Conservation (phyloP, 1,140 invertebrate species). For the Glossosoma conforme region DNA sequence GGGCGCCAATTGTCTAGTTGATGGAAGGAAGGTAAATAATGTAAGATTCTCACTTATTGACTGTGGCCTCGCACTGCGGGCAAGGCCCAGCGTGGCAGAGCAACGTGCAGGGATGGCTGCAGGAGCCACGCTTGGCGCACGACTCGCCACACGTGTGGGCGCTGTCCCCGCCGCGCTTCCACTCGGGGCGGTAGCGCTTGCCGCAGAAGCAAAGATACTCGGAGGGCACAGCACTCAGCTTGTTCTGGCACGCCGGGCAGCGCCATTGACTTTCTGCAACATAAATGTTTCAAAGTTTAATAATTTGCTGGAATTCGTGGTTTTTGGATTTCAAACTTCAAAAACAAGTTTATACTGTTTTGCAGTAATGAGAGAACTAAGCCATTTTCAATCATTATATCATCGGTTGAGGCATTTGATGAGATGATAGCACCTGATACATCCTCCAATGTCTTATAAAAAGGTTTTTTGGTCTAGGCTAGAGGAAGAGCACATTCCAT, state of each 20-base stretch:
- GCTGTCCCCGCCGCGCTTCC: conserved; percentile 61
- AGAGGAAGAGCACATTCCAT: no score
- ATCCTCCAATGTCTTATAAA: no score
- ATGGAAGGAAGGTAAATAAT: no score
- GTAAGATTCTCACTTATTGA: conserved; percentile 39
- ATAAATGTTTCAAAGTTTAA: no score
- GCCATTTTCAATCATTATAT: no score
- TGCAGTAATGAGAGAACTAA: no score
- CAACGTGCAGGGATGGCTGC: conserved; percentile 82
- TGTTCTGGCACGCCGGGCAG: conserved; percentile 86
- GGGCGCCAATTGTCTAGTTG: not conserved
- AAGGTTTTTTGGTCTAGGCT: no score
- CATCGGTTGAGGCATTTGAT: no score
- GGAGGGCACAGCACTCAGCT: conserved; percentile 59
- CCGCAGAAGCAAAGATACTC: conserved; percentile 83
- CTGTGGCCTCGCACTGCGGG: conserved; percentile 68
- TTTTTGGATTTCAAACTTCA: no score
- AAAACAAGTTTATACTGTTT: no score
- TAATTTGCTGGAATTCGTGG: no score
- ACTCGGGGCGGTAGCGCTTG: conserved; percentile 66
- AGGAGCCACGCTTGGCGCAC: conserved; percentile 61
- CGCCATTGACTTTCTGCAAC: conserved; percentile 76
- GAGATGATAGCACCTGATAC: no score
- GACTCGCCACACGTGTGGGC: conserved; percentile 88
- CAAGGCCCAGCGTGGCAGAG: conserved; percentile 90